Conservation (phyloP, 2,797 vertebrate genomes). For the Heterohyrax brucei region DNA sequence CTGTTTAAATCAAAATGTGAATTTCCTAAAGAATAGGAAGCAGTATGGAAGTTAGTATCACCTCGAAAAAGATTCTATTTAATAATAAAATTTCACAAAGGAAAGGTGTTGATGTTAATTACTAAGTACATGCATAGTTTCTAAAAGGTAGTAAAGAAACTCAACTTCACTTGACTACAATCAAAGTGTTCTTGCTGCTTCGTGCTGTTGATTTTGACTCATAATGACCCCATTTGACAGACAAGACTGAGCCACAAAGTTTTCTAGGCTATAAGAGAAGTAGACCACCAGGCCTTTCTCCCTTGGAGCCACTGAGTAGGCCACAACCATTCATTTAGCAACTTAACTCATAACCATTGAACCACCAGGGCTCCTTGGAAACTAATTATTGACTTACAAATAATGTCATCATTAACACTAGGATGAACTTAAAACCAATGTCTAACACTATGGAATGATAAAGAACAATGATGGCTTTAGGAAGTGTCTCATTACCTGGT, state of each 20-base stretch:
- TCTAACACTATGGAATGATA: too few relatives aligned
- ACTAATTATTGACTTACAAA: background rate
- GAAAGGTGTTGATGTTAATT: background rate
- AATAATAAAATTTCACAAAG: conserved; percentile 29
- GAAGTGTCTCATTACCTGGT: too few relatives aligned
- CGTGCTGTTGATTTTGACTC: too few relatives aligned
- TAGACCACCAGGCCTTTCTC: too few relatives aligned
- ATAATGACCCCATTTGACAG: too few relatives aligned
- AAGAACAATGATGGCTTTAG: too few relatives aligned
- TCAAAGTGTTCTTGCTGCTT: background rate
- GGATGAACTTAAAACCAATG: background rate
- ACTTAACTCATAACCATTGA: too few relatives aligned
- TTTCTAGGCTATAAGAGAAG: too few relatives aligned
- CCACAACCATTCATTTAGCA: too few relatives aligned
- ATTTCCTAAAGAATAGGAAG: conserved; percentile 6
- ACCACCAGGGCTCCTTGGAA: background rate
- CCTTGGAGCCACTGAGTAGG: too few relatives aligned
- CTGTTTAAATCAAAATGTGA: conserved; percentile 1
- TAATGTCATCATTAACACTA: background rate
- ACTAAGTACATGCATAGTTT: conserved; percentile 1
- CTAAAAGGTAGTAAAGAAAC: conserved; percentile 25
- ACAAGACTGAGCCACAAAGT: too few relatives aligned
- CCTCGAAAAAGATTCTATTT: conserved; percentile 8
- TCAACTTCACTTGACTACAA: background rate
- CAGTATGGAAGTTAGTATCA: conserved; percentile 4